Conservation (phyloP, 2,888 invertebrate species). For the Linnaemya tessellans region DNA sequence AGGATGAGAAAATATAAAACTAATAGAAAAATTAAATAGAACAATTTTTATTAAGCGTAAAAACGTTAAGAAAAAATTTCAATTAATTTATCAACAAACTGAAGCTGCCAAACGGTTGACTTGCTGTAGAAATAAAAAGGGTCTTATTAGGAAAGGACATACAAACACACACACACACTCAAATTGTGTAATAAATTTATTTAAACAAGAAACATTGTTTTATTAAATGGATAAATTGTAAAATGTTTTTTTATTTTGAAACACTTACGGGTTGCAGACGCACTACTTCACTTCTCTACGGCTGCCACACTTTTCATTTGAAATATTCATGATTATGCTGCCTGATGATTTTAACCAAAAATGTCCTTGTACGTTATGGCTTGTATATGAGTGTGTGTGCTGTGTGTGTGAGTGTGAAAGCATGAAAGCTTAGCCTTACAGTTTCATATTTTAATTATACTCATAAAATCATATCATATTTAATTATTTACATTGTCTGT, state of each 20-base stretch:
- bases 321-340: neutral
- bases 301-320: neutral
- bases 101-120: neutral
- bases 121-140: neutral
- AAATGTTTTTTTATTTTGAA: neutral
- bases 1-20: neutral
- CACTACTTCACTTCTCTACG: neutral
- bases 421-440: conserved; percentile 3
- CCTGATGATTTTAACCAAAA: conserved; percentile 10
- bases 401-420: neutral
- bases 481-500: conserved; percentile 54
- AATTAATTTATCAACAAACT: neutral
- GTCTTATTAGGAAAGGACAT: no score
- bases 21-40: conserved; percentile 13
- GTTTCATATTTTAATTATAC: conserved; percentile 63
- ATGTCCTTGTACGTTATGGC: conserved; percentile 18
- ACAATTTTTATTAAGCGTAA: neutral
- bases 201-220: neutral
- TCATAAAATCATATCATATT: conserved; percentile 62
- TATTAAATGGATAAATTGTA: neutral
- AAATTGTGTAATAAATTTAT: neutral
- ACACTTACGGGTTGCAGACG: neutral
- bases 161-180: no score
- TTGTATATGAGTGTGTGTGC: neutral
- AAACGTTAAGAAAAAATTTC: neutral